These are phyloP conservation scores for Synergus japonicus DNA, from an alignment of 2,888 invertebrate genomes.

Conservation along the genomic window DNA sequence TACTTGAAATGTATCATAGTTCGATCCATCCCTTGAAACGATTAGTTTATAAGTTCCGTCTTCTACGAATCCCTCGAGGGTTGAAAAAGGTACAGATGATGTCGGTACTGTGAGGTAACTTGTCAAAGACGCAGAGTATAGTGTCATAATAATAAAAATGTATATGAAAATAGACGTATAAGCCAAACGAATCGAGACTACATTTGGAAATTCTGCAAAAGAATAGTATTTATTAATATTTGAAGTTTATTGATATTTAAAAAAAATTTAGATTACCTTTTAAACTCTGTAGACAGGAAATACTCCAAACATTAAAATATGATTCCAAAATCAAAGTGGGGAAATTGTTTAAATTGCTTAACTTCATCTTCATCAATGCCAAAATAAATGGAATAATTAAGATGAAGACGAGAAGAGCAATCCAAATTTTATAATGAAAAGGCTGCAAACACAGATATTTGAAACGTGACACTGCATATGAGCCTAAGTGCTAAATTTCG, in stretches of 20 bases:
- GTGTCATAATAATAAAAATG: conserved; percentile 5
- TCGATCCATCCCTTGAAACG: background rate
- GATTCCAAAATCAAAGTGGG: conserved; percentile 22
- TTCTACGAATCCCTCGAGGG: conserved; percentile 49
- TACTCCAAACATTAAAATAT: conserved; percentile 47
- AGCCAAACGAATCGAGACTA: conserved; percentile 62
- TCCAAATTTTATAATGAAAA: conserved; percentile 54
- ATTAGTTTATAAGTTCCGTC: conserved; percentile 54
- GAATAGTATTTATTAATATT: background rate
- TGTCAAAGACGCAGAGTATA: conserved; percentile 31
- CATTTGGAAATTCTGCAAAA: conserved; percentile 60
- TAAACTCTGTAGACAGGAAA: conserved; percentile 58
- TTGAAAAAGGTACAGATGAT: conserved; percentile 50
- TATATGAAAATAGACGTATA: conserved; percentile 65
- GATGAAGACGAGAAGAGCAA: conserved; percentile 48
- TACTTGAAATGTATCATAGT: conserved; percentile 20
- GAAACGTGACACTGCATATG: no score
- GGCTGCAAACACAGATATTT: conserved; percentile 45
- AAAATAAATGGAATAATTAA: conserved; percentile 54
- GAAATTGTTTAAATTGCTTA: background rate
- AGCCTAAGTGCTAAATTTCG: no score
- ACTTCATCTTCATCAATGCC: conserved; percentile 45
- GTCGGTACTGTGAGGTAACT: conserved; percentile 36
- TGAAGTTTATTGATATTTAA: background rate
- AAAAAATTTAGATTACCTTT: conserved; percentile 32